Conservation (phyloP, 2,888 invertebrate genomes). For the Drosophila monieri region DNA sequence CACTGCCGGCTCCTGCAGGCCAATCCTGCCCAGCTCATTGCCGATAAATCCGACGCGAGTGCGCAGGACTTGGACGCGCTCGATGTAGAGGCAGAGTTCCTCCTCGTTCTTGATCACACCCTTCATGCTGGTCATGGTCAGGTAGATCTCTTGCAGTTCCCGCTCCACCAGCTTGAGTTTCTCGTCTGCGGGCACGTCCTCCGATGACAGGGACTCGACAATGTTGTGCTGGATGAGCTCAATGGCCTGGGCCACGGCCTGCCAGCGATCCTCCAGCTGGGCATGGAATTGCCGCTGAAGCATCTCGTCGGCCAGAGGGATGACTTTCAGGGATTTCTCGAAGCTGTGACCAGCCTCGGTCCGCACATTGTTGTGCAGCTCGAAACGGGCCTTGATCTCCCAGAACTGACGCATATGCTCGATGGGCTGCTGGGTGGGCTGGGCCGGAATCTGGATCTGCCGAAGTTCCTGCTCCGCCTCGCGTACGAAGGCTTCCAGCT, state of each 20-base stretch:
- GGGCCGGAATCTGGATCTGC: conserved; percentile 86
- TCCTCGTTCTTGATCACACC: conserved; percentile 93
- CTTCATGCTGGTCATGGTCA: conserved; percentile 88
- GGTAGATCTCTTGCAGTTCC: conserved; percentile 90
- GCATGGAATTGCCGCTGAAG: conserved; percentile 91
- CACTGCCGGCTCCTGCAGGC: conserved; percentile 87
- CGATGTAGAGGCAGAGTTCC: conserved; percentile 91
- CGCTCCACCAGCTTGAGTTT: conserved; percentile 90
- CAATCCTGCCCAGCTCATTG: conserved; percentile 91
- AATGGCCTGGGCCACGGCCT: conserved; percentile 87
- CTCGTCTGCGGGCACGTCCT: conserved; percentile 90
- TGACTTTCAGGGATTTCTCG: conserved; percentile 90
- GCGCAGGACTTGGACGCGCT: conserved; percentile 91
- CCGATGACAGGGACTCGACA: conserved; percentile 89
- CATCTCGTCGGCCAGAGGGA: conserved; percentile 94
- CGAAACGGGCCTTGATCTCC: conserved; percentile 94
- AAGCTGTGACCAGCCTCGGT: conserved; percentile 90
- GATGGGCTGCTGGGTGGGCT: conserved; percentile 86
- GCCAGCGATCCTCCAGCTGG: conserved; percentile 91
- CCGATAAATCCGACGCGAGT: conserved; percentile 91
- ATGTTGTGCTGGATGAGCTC: conserved; percentile 88
- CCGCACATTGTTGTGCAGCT: conserved; percentile 91
- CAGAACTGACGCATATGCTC: conserved; percentile 93
- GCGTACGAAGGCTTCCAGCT: conserved; percentile 91
- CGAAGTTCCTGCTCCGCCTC: conserved; percentile 89